A percentile compares a stretch with the other conserved stretches of the same genome.
Evolutionary conservation across 2,797 vertebrate genomes (phyloP).

Genomic region (Acrossocheilus wenchowensis): DNA sequence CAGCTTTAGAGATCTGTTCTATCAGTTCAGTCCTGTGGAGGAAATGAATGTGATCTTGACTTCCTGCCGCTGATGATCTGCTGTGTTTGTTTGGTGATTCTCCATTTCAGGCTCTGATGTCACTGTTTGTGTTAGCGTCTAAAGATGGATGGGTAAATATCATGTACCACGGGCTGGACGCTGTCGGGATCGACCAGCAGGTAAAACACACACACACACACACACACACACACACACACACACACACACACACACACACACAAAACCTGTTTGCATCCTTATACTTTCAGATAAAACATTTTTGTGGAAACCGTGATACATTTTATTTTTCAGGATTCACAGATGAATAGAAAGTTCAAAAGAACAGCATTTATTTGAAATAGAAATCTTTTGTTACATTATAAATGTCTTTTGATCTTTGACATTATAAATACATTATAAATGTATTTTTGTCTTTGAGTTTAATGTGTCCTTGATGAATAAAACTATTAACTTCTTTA

Average conservation of each 20-base stretch:
- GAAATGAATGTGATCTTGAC: background rate
- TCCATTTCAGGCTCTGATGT: constrained; percentile 89
- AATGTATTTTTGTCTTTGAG: background rate
- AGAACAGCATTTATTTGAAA: background rate
- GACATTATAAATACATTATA: no score
- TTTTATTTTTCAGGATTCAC: background rate
- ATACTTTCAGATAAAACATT: no score
- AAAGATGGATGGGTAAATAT: constrained; percentile 99
- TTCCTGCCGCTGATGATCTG: background rate
- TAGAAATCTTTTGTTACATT: no score
- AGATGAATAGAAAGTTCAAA: background rate
- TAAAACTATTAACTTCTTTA: no score
- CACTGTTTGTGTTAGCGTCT: constrained; percentile 94
- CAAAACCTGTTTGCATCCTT: no score
- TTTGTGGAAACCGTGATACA: no score
- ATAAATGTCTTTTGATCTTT: no score
- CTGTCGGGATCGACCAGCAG: constrained; percentile 96
- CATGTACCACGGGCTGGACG: constrained; percentile 97
- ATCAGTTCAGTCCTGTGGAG: background rate
- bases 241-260: background rate
- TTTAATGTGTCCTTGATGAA: background rate
- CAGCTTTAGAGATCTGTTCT: background rate
- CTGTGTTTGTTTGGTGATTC: constrained; percentile 24
- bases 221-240: constrained; percentile 10
- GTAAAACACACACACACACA: constrained; percentile 68